Base-by-base conservation (phyloP, 2,888 invertebrate species). In the Pristionchus arcanus region DNA sequence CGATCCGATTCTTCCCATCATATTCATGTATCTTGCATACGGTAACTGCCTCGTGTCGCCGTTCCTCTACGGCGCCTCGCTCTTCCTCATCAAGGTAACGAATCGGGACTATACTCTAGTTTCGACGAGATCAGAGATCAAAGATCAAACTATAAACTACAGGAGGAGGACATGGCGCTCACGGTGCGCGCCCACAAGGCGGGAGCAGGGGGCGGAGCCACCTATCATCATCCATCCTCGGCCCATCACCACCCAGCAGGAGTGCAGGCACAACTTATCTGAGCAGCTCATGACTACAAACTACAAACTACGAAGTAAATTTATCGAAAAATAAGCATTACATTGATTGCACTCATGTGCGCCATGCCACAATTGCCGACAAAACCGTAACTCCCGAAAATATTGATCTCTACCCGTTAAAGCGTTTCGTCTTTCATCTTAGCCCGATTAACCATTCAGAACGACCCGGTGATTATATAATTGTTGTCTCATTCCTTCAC, bases 91-190 rank as follows among this genome's bases (percentile, higher is more conserved):
- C 91, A 95, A 95, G 88, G 88, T 77, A 63, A 31, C 49, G n/a
- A 16, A 37, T 74, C 34, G 71, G n/a, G 71, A 74, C 4, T 34
- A 34, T 2, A 71, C 25, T 66, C 66, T 66, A 25, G 66, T 66
- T n/a, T 66, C n/a, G 66, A 66, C 28, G 11, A n/a, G 66, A 2
- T 15, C n/a, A 49, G 42, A 81, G 11, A 49, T 49, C 42, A 81
- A 49, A 81, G 81, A 81, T 81, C 49, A 81, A 13, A 34, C 77
- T 21, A 37, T 7, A 34, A 63, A 68, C 15, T 77, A 28, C 55
- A 88, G 87, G 95, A 95, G 90, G 95, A 95, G 90, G 95, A 95
- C 91, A 95, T 95, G 94, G 94, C 94, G 19, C 90, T 95, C 77
- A 94, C 94, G 0, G 94, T 94, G 15, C 87, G 95, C 21, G 94